A percentile compares a stretch with the other conserved stretches of the same genome.
phyloP scores from a whole-genome alignment of 2,797 vertebrate species.

The Alca torda region DNA sequence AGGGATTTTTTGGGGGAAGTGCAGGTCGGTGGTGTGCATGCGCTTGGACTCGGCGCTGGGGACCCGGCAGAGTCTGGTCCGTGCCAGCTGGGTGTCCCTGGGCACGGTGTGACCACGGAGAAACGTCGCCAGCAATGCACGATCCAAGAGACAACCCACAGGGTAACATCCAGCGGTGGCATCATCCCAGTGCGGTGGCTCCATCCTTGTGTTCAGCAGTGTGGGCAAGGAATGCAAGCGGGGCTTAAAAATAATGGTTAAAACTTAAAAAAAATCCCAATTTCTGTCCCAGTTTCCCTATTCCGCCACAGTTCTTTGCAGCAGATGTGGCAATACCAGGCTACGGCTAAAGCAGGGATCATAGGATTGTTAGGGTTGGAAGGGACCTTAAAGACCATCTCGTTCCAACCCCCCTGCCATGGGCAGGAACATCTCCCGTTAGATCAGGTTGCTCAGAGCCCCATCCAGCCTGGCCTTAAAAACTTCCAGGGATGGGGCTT shows the following conservation, averaged over 20 bases:
- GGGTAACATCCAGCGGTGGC: not conserved
- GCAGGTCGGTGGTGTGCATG: not conserved
- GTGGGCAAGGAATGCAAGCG: accelerated
- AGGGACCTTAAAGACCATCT: no score
- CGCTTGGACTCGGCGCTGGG: accelerated
- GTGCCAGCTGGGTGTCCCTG: not conserved
- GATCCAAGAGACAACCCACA: not conserved
- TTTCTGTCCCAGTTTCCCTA: not conserved
- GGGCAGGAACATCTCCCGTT: no score
- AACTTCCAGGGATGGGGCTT: no score
- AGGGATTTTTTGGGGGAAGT: not conserved
- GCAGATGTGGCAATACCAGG: not conserved
- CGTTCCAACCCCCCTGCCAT: no score
- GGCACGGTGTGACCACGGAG: accelerated
- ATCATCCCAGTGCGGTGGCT: accelerated
- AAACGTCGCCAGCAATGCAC: accelerated
- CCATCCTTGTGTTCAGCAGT: accelerated
- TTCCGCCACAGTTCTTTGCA: not conserved
- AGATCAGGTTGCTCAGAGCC: no score
- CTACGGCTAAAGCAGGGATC: not conserved
- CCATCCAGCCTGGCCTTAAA: no score
- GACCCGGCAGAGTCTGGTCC: not conserved
- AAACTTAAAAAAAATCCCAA: not conserved
- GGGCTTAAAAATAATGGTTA: not conserved
- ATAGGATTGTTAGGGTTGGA: no score